Evolutionary conservation across 2,888 invertebrate genomes (phyloP).

Genomic region (Ethmia dodecea): DNA sequence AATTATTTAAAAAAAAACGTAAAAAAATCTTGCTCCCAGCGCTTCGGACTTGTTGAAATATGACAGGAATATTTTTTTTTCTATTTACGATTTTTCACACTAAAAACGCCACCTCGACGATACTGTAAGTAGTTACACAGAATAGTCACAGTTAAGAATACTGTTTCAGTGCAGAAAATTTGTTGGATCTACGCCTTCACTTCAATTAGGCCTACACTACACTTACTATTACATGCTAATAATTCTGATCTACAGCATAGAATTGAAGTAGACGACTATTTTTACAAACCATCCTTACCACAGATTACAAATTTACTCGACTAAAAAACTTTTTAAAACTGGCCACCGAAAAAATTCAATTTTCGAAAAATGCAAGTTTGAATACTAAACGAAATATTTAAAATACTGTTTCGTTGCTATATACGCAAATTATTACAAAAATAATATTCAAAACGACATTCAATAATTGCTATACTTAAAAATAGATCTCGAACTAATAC

Average conservation of each 20-base stretch:
- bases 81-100: too few relatives aligned
- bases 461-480: constrained; percentile 50
- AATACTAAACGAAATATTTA: constrained; percentile 22
- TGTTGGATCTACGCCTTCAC: too few relatives aligned
- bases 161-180: background rate
- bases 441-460: constrained; percentile 53
- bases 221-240: constrained; percentile 29
- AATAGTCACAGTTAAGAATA: too few relatives aligned
- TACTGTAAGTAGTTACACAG: too few relatives aligned
- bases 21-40: too few relatives aligned
- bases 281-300: constrained; percentile 49
- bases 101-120: too few relatives aligned
- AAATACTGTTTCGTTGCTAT: constrained; percentile 72
- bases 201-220: constrained; percentile 55
- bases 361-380: constrained; percentile 17
- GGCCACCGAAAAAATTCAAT: constrained; percentile 41
- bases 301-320: constrained; percentile 36
- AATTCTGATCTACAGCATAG: constrained; percentile 42
- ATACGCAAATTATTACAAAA: constrained; percentile 58
- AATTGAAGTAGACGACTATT: constrained; percentile 46
- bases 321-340: constrained; percentile 35
- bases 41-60: too few relatives aligned
- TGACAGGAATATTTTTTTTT: too few relatives aligned
- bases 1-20: too few relatives aligned
- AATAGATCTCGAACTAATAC: constrained; percentile 59